Conservation (phyloP, 1,140 invertebrate species). For the Dolichoris vasculosae region DNA sequence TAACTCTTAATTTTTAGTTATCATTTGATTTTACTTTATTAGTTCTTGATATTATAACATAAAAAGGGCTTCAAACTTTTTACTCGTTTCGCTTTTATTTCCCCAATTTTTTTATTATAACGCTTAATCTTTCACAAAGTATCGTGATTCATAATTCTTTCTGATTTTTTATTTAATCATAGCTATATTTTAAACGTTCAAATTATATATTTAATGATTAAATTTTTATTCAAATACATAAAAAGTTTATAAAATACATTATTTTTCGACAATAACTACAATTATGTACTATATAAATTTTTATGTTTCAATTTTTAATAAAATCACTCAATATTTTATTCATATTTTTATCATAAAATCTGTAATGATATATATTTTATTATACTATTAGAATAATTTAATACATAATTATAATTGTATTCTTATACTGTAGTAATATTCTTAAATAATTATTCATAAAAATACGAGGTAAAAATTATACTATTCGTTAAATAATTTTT, state of each 20-base stretch:
- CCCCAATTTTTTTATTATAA: neutral
- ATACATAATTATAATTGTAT: too few species aligned
- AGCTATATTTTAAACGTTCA: neutral
- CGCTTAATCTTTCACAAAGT: neutral
- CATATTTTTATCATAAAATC: too few species aligned
- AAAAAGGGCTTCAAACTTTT: slow-evolving; percentile 27
- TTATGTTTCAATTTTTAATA: neutral
- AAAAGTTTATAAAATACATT: neutral
- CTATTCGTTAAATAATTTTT: neutral
- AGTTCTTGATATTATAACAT: neutral
- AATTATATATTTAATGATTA: too few species aligned
- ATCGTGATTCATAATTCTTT: neutral
- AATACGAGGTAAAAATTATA: neutral
- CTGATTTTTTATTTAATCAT: neutral
- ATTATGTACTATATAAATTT: neutral
- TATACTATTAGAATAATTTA: too few species aligned
- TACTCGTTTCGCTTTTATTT: neutral
- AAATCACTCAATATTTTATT: neutral
- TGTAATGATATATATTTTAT: too few species aligned
- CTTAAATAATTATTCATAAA: neutral
- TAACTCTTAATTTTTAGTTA: too few species aligned
- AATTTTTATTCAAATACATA: neutral
- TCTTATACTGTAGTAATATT: too few species aligned
- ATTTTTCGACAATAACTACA: neutral
- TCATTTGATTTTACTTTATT: neutral